Evolutionary conservation across 2,888 invertebrate genomes (phyloP), one percentile per base, ranked within the genome.

Genomic region (Amphipoea oculea): DNA sequence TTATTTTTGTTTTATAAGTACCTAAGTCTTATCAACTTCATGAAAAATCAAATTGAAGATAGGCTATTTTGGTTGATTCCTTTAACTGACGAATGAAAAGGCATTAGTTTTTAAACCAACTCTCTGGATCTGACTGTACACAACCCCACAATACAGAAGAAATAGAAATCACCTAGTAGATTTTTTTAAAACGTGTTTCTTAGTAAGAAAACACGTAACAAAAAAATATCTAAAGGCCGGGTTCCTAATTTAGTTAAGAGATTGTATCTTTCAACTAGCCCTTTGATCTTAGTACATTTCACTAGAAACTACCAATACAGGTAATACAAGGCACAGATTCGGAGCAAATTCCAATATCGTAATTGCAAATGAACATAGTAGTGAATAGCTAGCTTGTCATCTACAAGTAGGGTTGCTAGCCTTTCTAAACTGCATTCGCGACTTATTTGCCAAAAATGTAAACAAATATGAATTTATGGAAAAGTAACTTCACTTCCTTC

Each of bases 301-400:
- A 69, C 20, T 42, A 12, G 54, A 57, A 81, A 78, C 78, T 78
- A 78, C 42, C 51, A 42, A 63, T 62, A 7, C 3, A 45, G 29
- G n/a, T 42, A 42, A 63, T 62, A 7, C 3, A 45, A 40, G n/a
- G 29, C 40, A 60, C 20, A 45, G n/a, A 69, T 36, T 76, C 51
- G 36, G 45, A 63, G 68, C 14, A 76, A 81, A 83, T 76, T 83
- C 66, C 77, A 70, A 81, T 62, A 82, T 66, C 65, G 45, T 67
- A 62, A 63, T 82, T 71, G 60, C 54, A 76, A 82, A 76, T 71
- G 36, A 82, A 51, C 36, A 4, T 51, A 57, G n/a, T 6, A 76
- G 14, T 45, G 40, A 54, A 76, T 65, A 54, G 54, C 36, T 68
- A 75, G 29, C 20, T 69, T 51, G 68, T 65, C 68, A 68, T 76